Conservation (phyloP, 1,140 invertebrate genomes). For the Aphis gossypii region DNA sequence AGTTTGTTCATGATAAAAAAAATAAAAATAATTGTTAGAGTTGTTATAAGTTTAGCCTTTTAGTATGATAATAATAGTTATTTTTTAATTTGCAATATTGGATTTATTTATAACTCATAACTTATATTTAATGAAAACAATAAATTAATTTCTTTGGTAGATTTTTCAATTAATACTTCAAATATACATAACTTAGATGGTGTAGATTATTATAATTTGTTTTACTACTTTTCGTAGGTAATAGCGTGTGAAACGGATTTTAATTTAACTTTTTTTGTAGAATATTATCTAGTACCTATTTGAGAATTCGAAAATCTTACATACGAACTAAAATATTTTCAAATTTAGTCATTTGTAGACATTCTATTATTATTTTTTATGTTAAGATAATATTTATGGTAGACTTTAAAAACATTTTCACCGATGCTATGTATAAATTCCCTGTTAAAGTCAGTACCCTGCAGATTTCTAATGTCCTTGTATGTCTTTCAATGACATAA, state of each 20-base stretch:
- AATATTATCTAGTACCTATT: background rate
- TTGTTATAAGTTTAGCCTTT: background rate
- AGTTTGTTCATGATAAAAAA: background rate
- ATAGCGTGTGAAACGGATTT: background rate
- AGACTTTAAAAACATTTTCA: background rate
- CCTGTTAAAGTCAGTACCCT: background rate
- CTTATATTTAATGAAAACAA: background rate
- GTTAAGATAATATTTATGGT: background rate
- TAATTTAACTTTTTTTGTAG: background rate
- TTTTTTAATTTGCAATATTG: background rate
- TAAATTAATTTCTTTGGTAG: background rate
- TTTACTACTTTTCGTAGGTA: background rate
- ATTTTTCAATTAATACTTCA: background rate
- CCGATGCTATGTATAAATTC: background rate
- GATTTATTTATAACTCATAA: background rate
- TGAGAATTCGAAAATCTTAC: background rate
- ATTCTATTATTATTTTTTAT: background rate
- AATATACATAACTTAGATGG: background rate
- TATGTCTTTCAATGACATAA: slow-evolving; percentile 4
- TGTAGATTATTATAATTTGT: background rate
- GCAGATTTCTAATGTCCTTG: slow-evolving; percentile 51
- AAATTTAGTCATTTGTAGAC: background rate
- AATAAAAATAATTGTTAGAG: background rate
- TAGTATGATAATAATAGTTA: background rate
- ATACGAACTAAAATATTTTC: background rate